phyloP scores from a whole-genome alignment of 2,113 vertebrate species.

The Stercorarius parasiticus region DNA sequence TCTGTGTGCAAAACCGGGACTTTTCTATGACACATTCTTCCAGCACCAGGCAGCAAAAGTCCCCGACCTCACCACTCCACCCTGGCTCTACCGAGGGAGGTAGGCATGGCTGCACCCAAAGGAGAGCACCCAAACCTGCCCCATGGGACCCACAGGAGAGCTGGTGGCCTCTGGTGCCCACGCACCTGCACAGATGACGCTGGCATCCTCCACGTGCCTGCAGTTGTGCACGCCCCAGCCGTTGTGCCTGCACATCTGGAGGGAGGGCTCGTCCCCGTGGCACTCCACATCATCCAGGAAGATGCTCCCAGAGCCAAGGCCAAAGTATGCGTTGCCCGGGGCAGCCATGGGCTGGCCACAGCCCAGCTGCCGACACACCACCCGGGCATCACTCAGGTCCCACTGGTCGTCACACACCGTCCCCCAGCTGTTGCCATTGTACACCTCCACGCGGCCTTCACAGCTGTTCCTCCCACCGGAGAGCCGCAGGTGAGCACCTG shows the following conservation, averaged over 20 bases:
- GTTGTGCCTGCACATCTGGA: background rate
- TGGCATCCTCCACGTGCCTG: background rate
- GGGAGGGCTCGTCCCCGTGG: background rate
- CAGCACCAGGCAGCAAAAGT: background rate
- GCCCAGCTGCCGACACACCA: constrained; percentile 85
- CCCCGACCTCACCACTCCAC: fast-evolving
- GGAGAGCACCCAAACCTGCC: background rate
- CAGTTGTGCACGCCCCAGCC: constrained; percentile 5
- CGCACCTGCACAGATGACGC: background rate
- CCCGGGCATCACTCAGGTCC: constrained; percentile 69
- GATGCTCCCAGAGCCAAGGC: background rate
- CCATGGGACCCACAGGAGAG: too few relatives aligned
- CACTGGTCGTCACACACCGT: background rate
- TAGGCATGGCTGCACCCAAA: too few relatives aligned
- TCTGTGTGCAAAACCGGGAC: background rate
- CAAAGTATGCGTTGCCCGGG: fast-evolving
- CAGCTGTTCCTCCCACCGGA: background rate
- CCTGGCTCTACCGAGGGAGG: fast-evolving
- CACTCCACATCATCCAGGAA: background rate
- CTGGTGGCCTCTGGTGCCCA: too few relatives aligned
- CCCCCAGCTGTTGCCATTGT: background rate
- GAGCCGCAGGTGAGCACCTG: background rate
- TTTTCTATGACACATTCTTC: too few relatives aligned
- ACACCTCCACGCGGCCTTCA: background rate
- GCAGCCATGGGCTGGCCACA: constrained; percentile 49